phyloP scores from a whole-genome alignment of 2,797 vertebrate genomes.

The Sebastes taczanowskii region DNA sequence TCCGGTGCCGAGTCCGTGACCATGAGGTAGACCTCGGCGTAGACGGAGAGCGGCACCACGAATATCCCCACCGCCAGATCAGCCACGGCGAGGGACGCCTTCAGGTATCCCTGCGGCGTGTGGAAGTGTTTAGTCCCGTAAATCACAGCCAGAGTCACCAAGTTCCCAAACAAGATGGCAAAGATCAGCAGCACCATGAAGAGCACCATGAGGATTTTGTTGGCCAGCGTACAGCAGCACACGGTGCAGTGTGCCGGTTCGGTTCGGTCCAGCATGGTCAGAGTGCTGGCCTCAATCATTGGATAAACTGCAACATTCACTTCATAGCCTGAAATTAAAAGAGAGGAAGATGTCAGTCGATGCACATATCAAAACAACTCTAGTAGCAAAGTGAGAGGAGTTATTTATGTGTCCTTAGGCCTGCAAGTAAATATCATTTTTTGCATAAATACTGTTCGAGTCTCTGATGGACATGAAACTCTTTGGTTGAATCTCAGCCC shows the following conservation, averaged over 20 bases:
- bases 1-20: conserved; percentile 62
- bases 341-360: background rate
- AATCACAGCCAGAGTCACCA: conserved; percentile 82
- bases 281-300: conserved; percentile 46
- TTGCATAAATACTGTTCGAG: background rate
- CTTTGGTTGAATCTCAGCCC: background rate
- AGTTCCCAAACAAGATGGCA: conserved; percentile 82
- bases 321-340: conserved; percentile 36
- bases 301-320: background rate
- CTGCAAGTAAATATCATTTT: background rate
- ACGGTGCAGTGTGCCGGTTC: conserved; percentile 70
- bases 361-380: background rate
- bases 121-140: conserved; percentile 81
- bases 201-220: conserved; percentile 78
- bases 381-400: background rate
- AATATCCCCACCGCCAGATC: conserved; percentile 83
- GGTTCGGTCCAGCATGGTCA: conserved; percentile 49
- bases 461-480: background rate
- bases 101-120: conserved; percentile 85
- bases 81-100: conserved; percentile 83
- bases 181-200: conserved; percentile 82
- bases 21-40: conserved; percentile 81
- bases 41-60: conserved; percentile 84
- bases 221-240: conserved; percentile 80
- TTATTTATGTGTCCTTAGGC: background rate